Conservation (phyloP, 2,888 invertebrate genomes). For the Lamellibrachia satsuma region DNA sequence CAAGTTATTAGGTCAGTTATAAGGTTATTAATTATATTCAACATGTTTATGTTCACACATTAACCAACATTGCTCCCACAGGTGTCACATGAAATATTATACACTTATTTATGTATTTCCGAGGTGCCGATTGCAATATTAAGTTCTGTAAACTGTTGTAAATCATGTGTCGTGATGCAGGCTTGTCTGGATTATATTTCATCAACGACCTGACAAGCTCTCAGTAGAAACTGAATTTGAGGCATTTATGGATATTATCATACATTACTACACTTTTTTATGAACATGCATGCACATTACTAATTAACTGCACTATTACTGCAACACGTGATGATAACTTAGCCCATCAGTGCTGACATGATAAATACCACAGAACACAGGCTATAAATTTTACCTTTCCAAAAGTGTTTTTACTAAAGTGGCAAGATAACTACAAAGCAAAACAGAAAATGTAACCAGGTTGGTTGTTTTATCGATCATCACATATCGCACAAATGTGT, state of each 20-base stretch:
- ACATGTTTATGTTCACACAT: background rate
- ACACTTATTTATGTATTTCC: constrained; percentile 12
- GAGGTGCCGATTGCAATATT: background rate
- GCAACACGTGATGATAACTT: background rate
- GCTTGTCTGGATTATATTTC: background rate
- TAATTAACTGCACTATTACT: background rate
- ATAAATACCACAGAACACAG: background rate
- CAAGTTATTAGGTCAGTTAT: background rate
- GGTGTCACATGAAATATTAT: constrained; percentile 6
- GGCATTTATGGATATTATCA: background rate
- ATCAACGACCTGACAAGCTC: background rate
- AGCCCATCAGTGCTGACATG: background rate
- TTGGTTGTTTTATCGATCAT: background rate
- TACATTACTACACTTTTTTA: background rate
- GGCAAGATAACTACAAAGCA: background rate
- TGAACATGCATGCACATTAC: background rate
- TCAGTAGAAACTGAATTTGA: background rate
- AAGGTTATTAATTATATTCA: background rate
- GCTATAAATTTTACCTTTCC: background rate
- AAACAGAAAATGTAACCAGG: background rate
- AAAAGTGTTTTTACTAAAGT: background rate
- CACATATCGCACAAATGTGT: background rate
- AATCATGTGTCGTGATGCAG: background rate
- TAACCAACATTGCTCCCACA: background rate
- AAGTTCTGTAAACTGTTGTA: background rate